phyloP scores from a whole-genome alignment of 2,797 vertebrate species.

The Orientallactaga sibirica region DNA sequence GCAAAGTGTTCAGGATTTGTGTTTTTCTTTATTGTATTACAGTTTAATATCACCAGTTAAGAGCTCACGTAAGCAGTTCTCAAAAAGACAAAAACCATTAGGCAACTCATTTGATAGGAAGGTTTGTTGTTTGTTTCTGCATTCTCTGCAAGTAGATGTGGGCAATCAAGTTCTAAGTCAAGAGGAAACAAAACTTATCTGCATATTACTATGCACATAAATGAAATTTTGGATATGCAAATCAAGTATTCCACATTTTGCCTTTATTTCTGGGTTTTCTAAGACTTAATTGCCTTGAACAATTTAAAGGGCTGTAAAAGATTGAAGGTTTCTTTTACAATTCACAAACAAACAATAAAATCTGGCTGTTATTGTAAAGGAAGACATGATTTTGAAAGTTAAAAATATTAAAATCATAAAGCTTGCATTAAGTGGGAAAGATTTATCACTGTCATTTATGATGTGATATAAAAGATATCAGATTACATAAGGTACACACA shows the following conservation, averaged over 20 bases:
- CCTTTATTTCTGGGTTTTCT: conserved; percentile 70
- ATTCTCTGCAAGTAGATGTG: conserved; percentile 50
- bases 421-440: neutral
- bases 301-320: conserved; percentile 56
- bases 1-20: neutral
- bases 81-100: conserved; percentile 6
- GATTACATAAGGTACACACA: fast-evolving
- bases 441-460: conserved; percentile 24
- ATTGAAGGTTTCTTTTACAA: conserved; percentile 57
- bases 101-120: neutral
- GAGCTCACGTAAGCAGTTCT: neutral
- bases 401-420: conserved; percentile 3
- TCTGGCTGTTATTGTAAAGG: neutral
- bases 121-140: neutral
- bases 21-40: neutral
- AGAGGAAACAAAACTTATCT: conserved; percentile 65
- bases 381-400: neutral
- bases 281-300: conserved; percentile 63
- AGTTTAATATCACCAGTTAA: neutral
- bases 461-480: neutral
- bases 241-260: conserved; percentile 47
- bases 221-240: conserved; percentile 69
- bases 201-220: conserved; percentile 64
- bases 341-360: conserved; percentile 53
- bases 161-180: conserved; percentile 43